Conservation (phyloP, 1,140 invertebrate genomes). For the Solenopsis invicta region DNA sequence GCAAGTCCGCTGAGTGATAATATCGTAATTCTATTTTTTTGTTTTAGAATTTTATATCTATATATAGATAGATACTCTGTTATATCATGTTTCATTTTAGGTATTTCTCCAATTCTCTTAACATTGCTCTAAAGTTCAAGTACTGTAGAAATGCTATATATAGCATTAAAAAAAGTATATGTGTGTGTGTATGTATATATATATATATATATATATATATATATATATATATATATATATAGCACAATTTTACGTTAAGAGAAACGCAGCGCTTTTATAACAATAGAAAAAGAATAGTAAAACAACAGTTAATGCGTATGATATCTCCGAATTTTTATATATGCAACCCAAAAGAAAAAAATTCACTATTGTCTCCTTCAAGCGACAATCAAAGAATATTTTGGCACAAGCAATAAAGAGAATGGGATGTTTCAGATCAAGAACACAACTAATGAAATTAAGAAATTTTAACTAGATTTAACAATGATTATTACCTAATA, state of each 20-base stretch:
- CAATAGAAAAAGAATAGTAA: constrained; percentile 26
- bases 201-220: no score
- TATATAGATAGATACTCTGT: constrained; percentile 14
- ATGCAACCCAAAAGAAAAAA: constrained; percentile 44
- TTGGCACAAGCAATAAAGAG: constrained; percentile 57
- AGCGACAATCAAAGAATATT: constrained; percentile 66
- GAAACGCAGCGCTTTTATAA: constrained; percentile 48
- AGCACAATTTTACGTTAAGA: constrained; percentile 28
- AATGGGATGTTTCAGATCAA: constrained; percentile 55
- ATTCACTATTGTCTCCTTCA: constrained; percentile 33
- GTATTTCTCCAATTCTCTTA: constrained; percentile 21
- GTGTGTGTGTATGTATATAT: no score
- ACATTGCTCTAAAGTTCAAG: not conserved
- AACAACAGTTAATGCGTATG: not conserved
- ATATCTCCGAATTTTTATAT: constrained; percentile 64
- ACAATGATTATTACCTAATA: constrained; percentile 17
- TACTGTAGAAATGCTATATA: constrained; percentile 9
- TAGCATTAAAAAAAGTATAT: not conserved
- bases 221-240: no score
- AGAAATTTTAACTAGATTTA: constrained; percentile 27
- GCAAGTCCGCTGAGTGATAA: not conserved
- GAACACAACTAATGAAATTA: constrained; percentile 49
- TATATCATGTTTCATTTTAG: constrained; percentile 51
- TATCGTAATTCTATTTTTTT: constrained; percentile 36
- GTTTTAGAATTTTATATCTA: constrained; percentile 37